Base-by-base conservation (phyloP, 2,113 vertebrate species). In the Platysternon megacephalum region DNA sequence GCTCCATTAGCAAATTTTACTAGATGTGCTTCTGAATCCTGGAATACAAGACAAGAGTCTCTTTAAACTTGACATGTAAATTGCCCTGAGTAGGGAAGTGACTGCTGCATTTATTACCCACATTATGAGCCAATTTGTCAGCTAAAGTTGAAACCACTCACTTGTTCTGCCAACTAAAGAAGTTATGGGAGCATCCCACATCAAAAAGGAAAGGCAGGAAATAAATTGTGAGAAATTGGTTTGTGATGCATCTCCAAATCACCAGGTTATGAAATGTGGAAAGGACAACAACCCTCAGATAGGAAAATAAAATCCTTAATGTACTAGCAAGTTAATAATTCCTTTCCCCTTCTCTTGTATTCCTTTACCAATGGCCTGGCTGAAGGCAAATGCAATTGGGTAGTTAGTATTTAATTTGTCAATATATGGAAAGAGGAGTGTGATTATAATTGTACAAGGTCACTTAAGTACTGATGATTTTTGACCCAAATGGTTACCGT, bases 111-210 rank as follows among this genome's bases (percentile, higher is more conserved):
- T 97, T 95, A 97, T 96, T 97, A 97, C n/a, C 79, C 22, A 89
- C 56, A 87, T 97, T 97, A 97, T 87, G 87, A 95, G 83, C 8
- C 92, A 95, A 95, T 98, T 97, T 97, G 28, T 97, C 97, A 97
- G 44, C 65, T 87, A 61, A 79, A 91, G 46, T 84, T 95, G 93
- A 96, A 96, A 93, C 79, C n/a, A 39, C 84, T 86, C 93, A 28
- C 81, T 96, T 95, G 49, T 53, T 85, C 24, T 79, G 56, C 32
- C 85, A 94, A 81, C 81, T 35, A 52, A 56, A 94, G 52, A 53
- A 93, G 86, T 80, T 13, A 44, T 4, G 90, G 88, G 81, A 82
- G 32, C 8, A 28, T 93, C 84, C 46, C 48, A 56, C 61, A 84
- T 28, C 53, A 94, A 61, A 61, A 53, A 93, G 5, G 6, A 80